Percentiles rank a stretch among this genome's conserved stretches.
phyloP scores from a whole-genome alignment of 1,140 invertebrate species.

The Cardiocondyla obscurior region DNA sequence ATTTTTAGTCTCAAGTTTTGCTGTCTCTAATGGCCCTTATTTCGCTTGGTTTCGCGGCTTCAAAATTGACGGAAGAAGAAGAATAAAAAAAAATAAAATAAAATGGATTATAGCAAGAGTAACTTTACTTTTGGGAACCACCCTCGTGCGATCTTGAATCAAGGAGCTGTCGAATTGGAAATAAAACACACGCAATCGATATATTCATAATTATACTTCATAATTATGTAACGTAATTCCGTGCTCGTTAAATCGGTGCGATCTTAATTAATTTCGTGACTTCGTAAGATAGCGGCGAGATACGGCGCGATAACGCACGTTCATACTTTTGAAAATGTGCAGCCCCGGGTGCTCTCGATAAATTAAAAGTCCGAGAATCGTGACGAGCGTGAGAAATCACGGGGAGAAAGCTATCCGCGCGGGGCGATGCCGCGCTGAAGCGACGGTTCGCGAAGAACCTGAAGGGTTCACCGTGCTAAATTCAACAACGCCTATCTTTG shows the following conservation, averaged over 20 bases:
- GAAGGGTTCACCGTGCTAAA: too few relatives aligned
- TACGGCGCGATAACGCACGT: neutral
- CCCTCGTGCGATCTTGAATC: neutral
- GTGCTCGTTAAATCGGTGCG: neutral
- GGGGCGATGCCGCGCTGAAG: too few relatives aligned
- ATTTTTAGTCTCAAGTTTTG: too few relatives aligned
- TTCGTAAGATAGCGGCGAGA: slow-evolving; percentile 12
- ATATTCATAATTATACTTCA: neutral
- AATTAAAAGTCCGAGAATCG: neutral
- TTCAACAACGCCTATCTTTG: neutral
- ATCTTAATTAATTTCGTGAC: slow-evolving; percentile 20
- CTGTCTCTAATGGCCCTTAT: too few relatives aligned
- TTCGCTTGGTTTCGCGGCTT: too few relatives aligned
- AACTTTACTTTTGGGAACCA: neutral
- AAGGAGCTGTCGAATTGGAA: neutral
- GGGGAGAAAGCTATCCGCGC: too few relatives aligned
- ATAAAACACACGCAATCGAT: neutral
- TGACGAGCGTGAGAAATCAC: neutral
- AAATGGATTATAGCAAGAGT: too few relatives aligned
- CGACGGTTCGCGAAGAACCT: too few relatives aligned
- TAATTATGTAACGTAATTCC: neutral
- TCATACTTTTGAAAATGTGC: neutral
- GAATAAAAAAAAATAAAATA: too few relatives aligned
- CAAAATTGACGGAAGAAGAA: neutral
- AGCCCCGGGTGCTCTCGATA: neutral